These are phyloP conservation scores for Sinosuthora webbiana DNA, from an alignment of 2,113 vertebrate genomes.

Conservation along the genomic window DNA sequence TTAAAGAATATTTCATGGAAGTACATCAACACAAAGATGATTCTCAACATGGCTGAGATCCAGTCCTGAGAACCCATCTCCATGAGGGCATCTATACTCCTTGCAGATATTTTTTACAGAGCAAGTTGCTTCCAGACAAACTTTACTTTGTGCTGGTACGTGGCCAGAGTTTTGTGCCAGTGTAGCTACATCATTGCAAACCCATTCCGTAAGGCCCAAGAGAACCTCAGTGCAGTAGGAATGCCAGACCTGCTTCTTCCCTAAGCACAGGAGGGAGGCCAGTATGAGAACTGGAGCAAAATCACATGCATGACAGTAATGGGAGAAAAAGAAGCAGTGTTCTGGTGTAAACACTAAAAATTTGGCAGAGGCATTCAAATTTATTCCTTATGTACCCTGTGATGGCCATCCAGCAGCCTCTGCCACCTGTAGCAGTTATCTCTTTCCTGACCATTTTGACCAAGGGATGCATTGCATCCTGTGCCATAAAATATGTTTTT, in stretches of 20 bases:
- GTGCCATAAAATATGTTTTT: neutral
- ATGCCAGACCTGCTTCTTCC: neutral
- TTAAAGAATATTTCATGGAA: constrained; percentile 19
- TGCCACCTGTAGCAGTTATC: neutral
- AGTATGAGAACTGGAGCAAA: neutral
- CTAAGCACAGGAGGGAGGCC: neutral
- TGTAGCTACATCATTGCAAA: neutral
- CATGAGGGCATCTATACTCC: neutral
- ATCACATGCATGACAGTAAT: neutral
- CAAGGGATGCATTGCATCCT: neutral
- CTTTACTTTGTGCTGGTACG: neutral
- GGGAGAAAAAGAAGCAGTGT: neutral
- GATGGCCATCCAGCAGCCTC: neutral
- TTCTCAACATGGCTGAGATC: neutral
- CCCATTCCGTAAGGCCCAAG: neutral
- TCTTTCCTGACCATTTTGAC: neutral
- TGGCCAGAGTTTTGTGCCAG: neutral
- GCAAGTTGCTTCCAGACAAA: neutral
- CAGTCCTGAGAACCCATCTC: neutral
- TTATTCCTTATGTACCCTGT: neutral
- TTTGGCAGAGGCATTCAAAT: neutral
- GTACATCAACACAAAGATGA: neutral
- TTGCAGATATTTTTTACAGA: neutral
- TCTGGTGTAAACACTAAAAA: neutral
- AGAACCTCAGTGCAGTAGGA: neutral